Conservation (phyloP, 1,140 invertebrate species). For the Laupala kohalensis region DNA sequence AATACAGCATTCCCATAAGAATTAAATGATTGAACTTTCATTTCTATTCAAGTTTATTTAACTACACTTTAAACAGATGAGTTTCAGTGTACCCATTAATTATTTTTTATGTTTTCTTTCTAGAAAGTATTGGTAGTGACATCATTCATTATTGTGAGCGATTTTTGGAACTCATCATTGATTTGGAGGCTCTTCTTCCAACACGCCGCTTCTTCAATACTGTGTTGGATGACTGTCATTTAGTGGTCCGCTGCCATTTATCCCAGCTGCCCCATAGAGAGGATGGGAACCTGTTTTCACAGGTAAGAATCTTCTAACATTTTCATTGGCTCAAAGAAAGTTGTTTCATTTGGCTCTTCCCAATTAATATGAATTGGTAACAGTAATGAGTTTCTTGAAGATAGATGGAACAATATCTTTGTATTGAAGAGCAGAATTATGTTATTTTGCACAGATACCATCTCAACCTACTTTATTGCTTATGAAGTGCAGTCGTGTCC, state of each 20-base stretch:
- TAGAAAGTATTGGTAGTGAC: slow-evolving; percentile 39
- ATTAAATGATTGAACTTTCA: too few relatives aligned
- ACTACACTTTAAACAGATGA: neutral
- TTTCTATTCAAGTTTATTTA: too few relatives aligned
- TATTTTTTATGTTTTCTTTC: neutral
- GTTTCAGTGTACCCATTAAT: neutral
- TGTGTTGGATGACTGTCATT: slow-evolving; percentile 86
- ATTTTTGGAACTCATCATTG: slow-evolving; percentile 91
- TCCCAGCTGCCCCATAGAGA: slow-evolving; percentile 56
- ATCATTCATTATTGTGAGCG: slow-evolving; percentile 82
- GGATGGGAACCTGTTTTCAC: slow-evolving; percentile 84
- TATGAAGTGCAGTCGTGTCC: too few relatives aligned
- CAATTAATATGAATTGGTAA: too few relatives aligned
- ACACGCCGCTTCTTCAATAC: slow-evolving; percentile 95
- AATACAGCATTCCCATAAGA: too few relatives aligned
- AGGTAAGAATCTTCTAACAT: slow-evolving; percentile 44
- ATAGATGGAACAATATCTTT: too few relatives aligned
- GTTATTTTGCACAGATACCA: too few relatives aligned
- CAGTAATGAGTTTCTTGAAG: too few relatives aligned
- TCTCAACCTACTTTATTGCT: too few relatives aligned
- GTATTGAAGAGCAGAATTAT: too few relatives aligned
- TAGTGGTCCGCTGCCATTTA: slow-evolving; percentile 80
- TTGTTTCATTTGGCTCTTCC: too few relatives aligned
- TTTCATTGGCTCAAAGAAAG: too few relatives aligned
- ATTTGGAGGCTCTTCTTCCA: slow-evolving; percentile 86